Evolutionary conservation across 2,113 vertebrate species (phyloP), one percentile per base, ranked within the genome.

Genomic region (Varanus komodoensis): DNA sequence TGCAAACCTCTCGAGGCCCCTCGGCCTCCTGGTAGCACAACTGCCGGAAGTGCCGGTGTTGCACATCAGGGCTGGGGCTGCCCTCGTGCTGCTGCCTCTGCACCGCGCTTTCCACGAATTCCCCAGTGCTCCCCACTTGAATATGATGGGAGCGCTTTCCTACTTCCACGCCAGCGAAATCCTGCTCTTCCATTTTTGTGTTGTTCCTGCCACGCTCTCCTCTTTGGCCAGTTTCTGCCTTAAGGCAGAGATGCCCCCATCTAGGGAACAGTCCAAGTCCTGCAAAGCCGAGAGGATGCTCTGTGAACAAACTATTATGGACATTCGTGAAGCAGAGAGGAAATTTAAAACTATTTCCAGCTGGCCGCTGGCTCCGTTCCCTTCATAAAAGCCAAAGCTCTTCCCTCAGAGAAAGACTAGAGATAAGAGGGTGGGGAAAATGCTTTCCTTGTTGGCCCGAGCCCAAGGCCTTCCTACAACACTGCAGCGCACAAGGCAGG

Each of bases 11-110:
- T 23, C 8, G 57, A 2, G 57, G n/a, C 0, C 81, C 81, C 57
- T 64, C 8, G 8, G 54, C n/a, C 17, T 64, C 57, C 57, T 27
- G 3, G 21, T 6, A 83, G n/a, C 54, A 1, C 32, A 83, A 67
- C 92, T 93, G 93, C 74, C 92, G 91, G 83, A 96, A 96, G n/a
- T 93, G 95, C 69, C 94, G 94, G 67, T 95, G 91, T 50, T 93
- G 93, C 48, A 89, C 91, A 68, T 96, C 94, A 27, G 92, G 68
- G 8, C 69, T 17, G 4, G 91, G 90, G 0, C 90, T 89, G 4
- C 12, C 86, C 17, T 38, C 57, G 4, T 12, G n/a, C 54, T 25
- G n/a, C 32, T 21, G 9, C n/a, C 23, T 27, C n/a, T 2, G n/a
- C 1, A 11, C 9, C 4, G 17, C 34, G 3, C 32, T 82, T 64